These are phyloP conservation scores for Ceyx margarethae DNA, from an alignment of 2,113 vertebrate genomes.

Conservation along the genomic window DNA sequence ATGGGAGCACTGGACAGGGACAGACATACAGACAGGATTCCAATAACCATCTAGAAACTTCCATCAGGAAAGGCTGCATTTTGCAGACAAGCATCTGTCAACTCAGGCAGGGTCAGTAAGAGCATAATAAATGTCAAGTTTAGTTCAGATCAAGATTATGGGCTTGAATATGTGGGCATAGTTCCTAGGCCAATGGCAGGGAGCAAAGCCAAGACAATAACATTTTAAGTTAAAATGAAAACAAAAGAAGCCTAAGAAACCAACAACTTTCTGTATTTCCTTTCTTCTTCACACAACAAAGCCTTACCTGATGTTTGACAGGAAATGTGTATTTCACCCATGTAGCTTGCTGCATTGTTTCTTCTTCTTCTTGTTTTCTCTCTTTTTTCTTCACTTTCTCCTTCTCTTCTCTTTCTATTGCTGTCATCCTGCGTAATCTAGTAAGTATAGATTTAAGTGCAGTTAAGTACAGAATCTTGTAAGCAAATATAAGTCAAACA, in stretches of 20 bases:
- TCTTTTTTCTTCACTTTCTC: conserved; percentile 96
- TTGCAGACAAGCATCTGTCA: neutral
- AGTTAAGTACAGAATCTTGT: neutral
- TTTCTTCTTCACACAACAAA: neutral
- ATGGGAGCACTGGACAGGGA: neutral
- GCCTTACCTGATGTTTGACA: conserved; percentile 91
- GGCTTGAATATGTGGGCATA: neutral
- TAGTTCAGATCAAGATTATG: neutral
- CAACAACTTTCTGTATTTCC: neutral
- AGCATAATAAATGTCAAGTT: neutral
- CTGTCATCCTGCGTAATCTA: conserved; percentile 96
- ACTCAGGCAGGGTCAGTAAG: neutral
- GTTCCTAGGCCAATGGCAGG: neutral
- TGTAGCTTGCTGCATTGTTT: conserved; percentile 94
- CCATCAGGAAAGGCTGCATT: neutral
- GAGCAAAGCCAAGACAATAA: neutral
- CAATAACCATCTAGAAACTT: neutral
- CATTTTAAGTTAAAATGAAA: neutral
- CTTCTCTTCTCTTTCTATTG: conserved; percentile 95
- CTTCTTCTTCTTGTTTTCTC: conserved; percentile 93
- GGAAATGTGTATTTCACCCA: conserved; percentile 98
- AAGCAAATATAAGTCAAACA: neutral
- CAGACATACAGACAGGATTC: neutral
- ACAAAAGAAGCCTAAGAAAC: neutral
- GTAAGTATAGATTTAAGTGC: neutral